Evolutionary conservation across 2,113 vertebrate genomes (phyloP).

Genomic region (Chloroceryle aenea): DNA sequence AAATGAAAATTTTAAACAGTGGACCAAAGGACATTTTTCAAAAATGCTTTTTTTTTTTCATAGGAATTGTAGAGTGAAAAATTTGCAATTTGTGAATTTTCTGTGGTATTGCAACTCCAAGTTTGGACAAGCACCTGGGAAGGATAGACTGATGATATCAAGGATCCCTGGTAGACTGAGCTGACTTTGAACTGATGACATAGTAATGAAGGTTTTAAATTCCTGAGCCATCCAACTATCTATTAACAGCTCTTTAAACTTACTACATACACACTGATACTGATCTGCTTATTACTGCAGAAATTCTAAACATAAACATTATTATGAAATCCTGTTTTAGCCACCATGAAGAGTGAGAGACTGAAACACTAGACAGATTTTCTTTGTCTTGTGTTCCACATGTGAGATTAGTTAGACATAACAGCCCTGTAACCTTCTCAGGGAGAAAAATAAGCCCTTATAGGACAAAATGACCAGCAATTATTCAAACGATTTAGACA

Average conservation of each 20-base stretch:
- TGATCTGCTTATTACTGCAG: slow-evolving; percentile 63
- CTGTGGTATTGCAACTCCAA: slow-evolving; percentile 4
- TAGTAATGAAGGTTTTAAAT: slow-evolving; percentile 56
- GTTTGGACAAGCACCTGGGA: slow-evolving; percentile 31
- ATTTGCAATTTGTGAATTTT: neutral
- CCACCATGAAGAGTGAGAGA: neutral
- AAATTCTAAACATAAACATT: slow-evolving; percentile 69
- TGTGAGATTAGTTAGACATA: slow-evolving; percentile 3
- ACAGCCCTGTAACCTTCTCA: neutral
- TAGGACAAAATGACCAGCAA: neutral
- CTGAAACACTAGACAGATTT: neutral
- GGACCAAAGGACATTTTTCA: neutral
- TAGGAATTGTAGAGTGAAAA: neutral
- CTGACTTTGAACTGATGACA: slow-evolving; percentile 56
- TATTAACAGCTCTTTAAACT: slow-evolving; percentile 60
- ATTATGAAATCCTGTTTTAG: slow-evolving; percentile 42
- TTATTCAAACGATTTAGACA: slow-evolving; percentile 4
- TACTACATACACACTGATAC: slow-evolving; percentile 41
- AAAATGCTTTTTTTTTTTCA: too few relatives aligned
- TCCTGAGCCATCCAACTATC: slow-evolving; percentile 43
- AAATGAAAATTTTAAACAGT: neutral
- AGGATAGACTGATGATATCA: slow-evolving; percentile 43
- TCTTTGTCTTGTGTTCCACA: neutral
- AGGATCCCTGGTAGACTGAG: slow-evolving; percentile 1
- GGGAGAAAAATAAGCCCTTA: neutral